Evolutionary conservation across 1,140 invertebrate genomes (phyloP).

Genomic region (Drosophila biarmipes): DNA sequence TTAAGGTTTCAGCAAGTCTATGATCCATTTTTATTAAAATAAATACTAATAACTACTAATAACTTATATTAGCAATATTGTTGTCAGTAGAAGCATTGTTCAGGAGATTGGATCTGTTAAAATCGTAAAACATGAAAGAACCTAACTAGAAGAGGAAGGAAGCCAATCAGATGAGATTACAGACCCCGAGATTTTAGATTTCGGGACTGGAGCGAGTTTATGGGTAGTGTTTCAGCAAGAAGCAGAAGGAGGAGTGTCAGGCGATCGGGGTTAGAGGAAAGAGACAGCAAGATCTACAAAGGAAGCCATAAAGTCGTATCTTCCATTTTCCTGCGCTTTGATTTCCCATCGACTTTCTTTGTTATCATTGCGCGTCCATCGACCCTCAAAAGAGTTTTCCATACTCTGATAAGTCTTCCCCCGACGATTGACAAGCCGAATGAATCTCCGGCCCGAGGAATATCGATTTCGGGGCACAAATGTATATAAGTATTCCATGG

Average conservation of each 20-base stretch:
- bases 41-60: no score
- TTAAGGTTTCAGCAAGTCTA: no score
- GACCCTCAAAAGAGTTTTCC: slow-evolving; percentile 34
- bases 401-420: slow-evolving; percentile 18
- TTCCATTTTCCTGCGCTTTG: slow-evolving; percentile 29
- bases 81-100: no score
- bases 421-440: slow-evolving; percentile 27
- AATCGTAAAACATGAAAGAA: neutral
- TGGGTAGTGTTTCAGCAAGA: neutral
- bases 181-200: neutral
- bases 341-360: slow-evolving; percentile 15
- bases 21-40: no score
- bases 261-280: slow-evolving; percentile 3
- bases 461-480: neutral
- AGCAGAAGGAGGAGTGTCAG: neutral
- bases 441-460: slow-evolving; percentile 14
- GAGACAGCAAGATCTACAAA: neutral
- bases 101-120: neutral
- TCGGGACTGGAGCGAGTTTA: neutral
- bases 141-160: no score
- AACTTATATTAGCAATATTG: no score
- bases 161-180: neutral
- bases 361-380: slow-evolving; percentile 42
- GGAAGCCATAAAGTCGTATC: slow-evolving; percentile 32
- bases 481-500: neutral